Conservation (phyloP, 2,113 vertebrate species). For the Xiphophorus maculatus region DNA sequence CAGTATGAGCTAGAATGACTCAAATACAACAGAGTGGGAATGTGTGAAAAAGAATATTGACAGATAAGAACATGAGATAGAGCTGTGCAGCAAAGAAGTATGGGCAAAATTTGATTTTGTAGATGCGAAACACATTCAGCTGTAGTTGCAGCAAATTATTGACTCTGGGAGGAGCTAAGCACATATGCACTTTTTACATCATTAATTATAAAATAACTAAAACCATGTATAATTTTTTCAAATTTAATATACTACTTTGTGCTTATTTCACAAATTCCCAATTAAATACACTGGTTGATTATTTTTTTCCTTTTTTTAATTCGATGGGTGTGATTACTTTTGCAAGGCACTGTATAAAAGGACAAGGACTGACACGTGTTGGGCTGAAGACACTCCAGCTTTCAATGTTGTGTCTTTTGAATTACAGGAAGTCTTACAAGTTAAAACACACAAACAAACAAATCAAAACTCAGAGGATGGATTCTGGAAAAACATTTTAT, state of each 20-base stretch:
- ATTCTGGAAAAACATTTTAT: conserved; percentile 75
- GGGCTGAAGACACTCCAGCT: too few species aligned
- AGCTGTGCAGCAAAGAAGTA: not conserved
- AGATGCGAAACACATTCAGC: not conserved
- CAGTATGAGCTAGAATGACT: not conserved
- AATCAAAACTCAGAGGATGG: conserved; percentile 28
- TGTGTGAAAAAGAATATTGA: not conserved
- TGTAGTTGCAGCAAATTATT: not conserved
- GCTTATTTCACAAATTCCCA: not conserved
- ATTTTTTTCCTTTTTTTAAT: not conserved
- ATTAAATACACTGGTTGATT: not conserved
- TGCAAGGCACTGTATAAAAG: too few species aligned
- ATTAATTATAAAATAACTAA: not conserved
- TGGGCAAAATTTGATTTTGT: not conserved
- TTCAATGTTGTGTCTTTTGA: not conserved
- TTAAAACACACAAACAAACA: conserved; percentile 22
- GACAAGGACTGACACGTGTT: too few species aligned
- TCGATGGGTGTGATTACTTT: not conserved
- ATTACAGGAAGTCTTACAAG: not conserved
- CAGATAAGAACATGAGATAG: not conserved
- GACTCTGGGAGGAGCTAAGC: not conserved
- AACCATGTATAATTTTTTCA: not conserved
- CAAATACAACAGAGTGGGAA: not conserved
- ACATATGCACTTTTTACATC: not conserved
- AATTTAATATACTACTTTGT: not conserved